Percentiles rank a stretch among this genome's conserved stretches.
Evolutionary conservation across 92 coral and sea anemone species (phyloP).

Genomic region (Hydrozoanthus gracilis): DNA sequence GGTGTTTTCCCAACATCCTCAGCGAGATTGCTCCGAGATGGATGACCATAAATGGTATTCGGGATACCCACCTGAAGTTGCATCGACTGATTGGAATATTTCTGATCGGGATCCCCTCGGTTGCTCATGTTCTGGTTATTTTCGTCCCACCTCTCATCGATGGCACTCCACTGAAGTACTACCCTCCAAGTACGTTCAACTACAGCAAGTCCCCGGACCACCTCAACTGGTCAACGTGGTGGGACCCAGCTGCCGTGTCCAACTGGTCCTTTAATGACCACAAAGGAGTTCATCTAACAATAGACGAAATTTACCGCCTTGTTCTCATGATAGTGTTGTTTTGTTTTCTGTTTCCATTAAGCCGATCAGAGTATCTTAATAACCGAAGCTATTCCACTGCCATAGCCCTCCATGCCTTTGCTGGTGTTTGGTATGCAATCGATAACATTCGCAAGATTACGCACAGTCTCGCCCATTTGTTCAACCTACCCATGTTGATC

Average conservation of each 20-base stretch:
- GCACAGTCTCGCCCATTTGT: slow-evolving; percentile 58
- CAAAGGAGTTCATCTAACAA: slow-evolving; percentile 57
- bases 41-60: slow-evolving; percentile 60
- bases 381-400: slow-evolving; percentile 61
- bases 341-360: slow-evolving; percentile 63
- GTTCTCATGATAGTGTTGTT: slow-evolving; percentile 55
- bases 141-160: slow-evolving; percentile 63
- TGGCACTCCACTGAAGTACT: slow-evolving; percentile 55
- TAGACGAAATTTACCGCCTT: slow-evolving; percentile 64
- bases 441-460: slow-evolving; percentile 66
- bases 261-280: slow-evolving; percentile 63
- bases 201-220: slow-evolving; percentile 53
- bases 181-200: slow-evolving; percentile 63
- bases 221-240: slow-evolving; percentile 56
- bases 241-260: slow-evolving; percentile 68
- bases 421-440: slow-evolving; percentile 63
- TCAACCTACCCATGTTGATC: slow-evolving; percentile 56
- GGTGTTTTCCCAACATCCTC: slow-evolving; percentile 68
- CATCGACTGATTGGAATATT: slow-evolving; percentile 62
- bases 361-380: slow-evolving; percentile 62
- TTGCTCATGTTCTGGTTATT: slow-evolving; percentile 64
- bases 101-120: slow-evolving; percentile 60
- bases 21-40: slow-evolving; percentile 58
- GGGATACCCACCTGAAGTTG: slow-evolving; percentile 56
- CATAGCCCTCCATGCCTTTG: slow-evolving; percentile 55